phyloP scores from a whole-genome alignment of 2,113 vertebrate species.

The Rhabdomys dilectus region DNA sequence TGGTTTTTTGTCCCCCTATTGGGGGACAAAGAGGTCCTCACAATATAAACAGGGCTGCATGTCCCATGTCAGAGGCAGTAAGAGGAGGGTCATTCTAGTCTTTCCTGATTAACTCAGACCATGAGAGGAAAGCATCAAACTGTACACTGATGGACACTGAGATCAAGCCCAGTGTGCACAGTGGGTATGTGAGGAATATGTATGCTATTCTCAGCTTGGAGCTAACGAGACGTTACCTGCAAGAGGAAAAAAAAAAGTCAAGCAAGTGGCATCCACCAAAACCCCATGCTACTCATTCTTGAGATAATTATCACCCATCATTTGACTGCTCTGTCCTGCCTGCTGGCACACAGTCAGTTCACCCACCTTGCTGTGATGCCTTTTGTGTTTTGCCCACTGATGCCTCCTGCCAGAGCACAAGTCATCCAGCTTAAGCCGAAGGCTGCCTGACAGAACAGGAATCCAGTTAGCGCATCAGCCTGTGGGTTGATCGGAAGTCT shows the following conservation, averaged over 20 bases:
- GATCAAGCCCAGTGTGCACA: not conserved
- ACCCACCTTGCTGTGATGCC: not conserved
- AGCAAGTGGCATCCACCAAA: not conserved
- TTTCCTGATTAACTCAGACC: not conserved
- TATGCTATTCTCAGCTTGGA: not conserved
- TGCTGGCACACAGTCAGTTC: not conserved
- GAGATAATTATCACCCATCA: not conserved
- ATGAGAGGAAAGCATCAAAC: not conserved
- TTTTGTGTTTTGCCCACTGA: not conserved
- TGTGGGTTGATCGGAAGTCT: not conserved
- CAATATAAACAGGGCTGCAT: not conserved
- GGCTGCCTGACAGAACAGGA: not conserved
- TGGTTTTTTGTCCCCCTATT: not conserved
- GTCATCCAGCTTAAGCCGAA: not conserved
- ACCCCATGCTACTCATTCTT: not conserved
- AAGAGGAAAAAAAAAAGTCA: not conserved
- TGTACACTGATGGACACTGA: not conserved
- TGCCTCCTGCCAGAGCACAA: not conserved
- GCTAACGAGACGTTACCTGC: not conserved
- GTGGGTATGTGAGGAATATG: not conserved
- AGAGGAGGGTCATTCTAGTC: too few species aligned
- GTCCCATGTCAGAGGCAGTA: not conserved
- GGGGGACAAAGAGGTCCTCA: too few species aligned
- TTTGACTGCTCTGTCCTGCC: not conserved
- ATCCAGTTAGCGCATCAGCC: not conserved